Evolutionary conservation across 2,888 invertebrate genomes (phyloP).

Genomic region (Rhaphigaster nebulosa): DNA sequence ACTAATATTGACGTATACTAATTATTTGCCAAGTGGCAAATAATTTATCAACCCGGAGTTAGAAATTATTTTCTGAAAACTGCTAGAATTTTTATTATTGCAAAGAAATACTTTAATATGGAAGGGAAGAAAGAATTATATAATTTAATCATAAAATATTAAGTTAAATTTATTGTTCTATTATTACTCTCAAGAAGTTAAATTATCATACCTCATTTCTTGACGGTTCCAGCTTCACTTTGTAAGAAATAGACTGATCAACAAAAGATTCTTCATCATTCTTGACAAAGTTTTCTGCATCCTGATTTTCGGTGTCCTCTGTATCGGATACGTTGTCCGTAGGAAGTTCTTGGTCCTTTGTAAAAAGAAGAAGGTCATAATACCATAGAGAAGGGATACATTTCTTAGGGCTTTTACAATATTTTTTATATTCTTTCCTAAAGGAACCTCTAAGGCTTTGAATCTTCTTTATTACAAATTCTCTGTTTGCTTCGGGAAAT

Average conservation of each 20-base stretch:
- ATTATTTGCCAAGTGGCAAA: too few relatives aligned
- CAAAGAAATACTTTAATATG: too few relatives aligned
- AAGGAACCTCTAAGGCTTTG: background rate
- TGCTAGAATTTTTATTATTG: too few relatives aligned
- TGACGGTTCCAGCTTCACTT: background rate
- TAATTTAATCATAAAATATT: background rate
- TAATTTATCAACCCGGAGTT: too few relatives aligned
- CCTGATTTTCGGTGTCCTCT: conserved; percentile 31
- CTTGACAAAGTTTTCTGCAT: conserved; percentile 1
- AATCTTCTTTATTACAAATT: background rate
- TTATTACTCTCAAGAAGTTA: background rate
- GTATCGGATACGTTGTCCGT: conserved; percentile 29
- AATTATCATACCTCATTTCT: background rate
- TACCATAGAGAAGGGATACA: background rate
- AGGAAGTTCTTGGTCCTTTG: conserved; percentile 53
- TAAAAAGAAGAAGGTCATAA: conserved; percentile 56
- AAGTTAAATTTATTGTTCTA: background rate
- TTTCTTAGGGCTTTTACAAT: background rate
- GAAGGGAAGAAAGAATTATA: too few relatives aligned
- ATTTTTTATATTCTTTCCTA: background rate
- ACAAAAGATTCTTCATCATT: background rate
- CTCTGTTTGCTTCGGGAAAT: background rate
- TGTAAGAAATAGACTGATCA: background rate
- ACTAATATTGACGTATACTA: too few relatives aligned
- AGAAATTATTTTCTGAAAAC: too few relatives aligned